Conservation (phyloP, 92 coral and sea anemone genomes). For the Porites divaricata region DNA sequence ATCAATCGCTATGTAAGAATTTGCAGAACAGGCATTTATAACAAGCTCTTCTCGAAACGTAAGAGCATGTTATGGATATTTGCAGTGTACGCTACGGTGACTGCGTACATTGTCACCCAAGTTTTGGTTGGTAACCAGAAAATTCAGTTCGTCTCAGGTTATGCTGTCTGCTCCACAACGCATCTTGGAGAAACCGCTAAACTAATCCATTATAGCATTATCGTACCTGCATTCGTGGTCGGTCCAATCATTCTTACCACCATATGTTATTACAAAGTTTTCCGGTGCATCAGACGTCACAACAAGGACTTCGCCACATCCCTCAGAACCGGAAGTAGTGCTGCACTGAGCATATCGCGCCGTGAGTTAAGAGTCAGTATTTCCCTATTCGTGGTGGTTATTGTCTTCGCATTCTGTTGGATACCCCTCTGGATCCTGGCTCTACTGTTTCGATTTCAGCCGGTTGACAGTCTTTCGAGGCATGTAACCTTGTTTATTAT, state of each 20-base stretch:
- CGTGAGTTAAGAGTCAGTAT: constrained; percentile 31
- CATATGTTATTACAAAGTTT: constrained; percentile 35
- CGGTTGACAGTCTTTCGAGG: constrained; percentile 14
- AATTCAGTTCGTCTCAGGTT: constrained; percentile 37
- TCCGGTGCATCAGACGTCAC: constrained; percentile 24
- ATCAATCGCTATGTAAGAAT: constrained; percentile 53
- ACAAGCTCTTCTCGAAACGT: constrained; percentile 34
- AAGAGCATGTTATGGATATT: constrained; percentile 11
- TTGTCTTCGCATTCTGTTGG: constrained; percentile 44
- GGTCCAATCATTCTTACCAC: constrained; percentile 28
- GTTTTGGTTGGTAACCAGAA: constrained; percentile 22
- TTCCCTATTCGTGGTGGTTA: constrained; percentile 38
- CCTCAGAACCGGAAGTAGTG: constrained; percentile 3
- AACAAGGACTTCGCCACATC: constrained; percentile 34
- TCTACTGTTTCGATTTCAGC: constrained; percentile 38
- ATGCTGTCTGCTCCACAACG: constrained; percentile 48
- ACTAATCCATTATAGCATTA: constrained; percentile 38
- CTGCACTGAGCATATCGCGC: constrained; percentile 20
- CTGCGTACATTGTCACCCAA: constrained; percentile 19
- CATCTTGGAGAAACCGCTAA: constrained; percentile 23
- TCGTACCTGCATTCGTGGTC: constrained; percentile 21
- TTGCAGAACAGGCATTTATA: constrained; percentile 27
- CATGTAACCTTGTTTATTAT: constrained; percentile 20
- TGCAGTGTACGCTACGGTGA: constrained; percentile 20
- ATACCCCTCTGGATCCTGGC: constrained; percentile 44